Evolutionary conservation across 92 coral and sea anemone species (phyloP).

Genomic region (Bergia puertoricense): DNA sequence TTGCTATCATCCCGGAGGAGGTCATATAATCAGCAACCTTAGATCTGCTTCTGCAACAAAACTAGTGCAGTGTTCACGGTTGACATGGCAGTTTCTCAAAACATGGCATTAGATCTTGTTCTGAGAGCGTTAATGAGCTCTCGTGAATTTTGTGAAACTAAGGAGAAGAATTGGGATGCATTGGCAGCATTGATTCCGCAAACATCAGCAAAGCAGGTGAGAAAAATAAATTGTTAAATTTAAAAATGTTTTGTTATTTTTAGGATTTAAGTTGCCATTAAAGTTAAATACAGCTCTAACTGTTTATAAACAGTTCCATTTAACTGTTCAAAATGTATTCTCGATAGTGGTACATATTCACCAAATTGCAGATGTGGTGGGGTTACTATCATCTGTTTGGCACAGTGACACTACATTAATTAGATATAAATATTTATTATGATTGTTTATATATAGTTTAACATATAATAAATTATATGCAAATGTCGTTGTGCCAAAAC

Average conservation of each 20-base stretch:
- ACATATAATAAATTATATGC: too few relatives aligned
- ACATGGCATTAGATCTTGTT: constrained; percentile 86
- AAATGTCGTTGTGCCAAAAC: too few relatives aligned
- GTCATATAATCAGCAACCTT: background rate
- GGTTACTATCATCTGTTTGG: too few relatives aligned
- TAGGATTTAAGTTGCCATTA: too few relatives aligned
- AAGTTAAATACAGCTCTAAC: too few relatives aligned
- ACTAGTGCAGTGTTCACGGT: background rate
- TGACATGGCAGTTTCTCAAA: constrained; percentile 48
- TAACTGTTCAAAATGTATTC: too few relatives aligned
- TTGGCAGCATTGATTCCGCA: constrained; percentile 86
- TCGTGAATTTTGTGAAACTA: constrained; percentile 73
- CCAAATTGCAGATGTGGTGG: too few relatives aligned
- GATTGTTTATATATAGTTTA: too few relatives aligned
- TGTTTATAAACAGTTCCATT: too few relatives aligned
- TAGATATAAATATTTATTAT: too few relatives aligned
- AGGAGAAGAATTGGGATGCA: constrained; percentile 90
- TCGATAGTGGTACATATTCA: too few relatives aligned
- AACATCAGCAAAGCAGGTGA: constrained; percentile 88
- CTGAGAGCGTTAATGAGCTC: constrained; percentile 84
- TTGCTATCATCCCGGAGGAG: background rate
- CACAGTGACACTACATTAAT: too few relatives aligned
- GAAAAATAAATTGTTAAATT: background rate
- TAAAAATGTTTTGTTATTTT: background rate
- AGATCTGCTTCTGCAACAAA: background rate